phyloP scores from a whole-genome alignment of 2,797 vertebrate genomes.

The Sternotherus odoratus region DNA sequence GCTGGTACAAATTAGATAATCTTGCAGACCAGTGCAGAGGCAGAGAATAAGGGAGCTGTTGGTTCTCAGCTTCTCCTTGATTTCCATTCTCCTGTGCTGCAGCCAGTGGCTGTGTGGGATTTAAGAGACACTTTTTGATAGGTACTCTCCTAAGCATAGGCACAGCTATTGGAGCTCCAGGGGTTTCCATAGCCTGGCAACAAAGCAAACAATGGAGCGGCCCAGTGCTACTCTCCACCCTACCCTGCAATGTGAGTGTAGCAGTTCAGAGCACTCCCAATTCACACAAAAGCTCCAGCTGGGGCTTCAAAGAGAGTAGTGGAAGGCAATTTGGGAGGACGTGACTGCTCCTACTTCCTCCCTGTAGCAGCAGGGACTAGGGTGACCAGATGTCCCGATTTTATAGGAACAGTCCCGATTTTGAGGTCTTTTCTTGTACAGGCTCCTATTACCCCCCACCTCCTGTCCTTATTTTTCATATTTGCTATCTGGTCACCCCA shows the following conservation, averaged over 20 bases:
- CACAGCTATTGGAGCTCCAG: background rate
- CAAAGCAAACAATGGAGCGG: background rate
- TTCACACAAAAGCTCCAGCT: background rate
- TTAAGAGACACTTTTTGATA: background rate
- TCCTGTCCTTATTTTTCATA: no score
- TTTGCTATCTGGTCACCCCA: background rate
- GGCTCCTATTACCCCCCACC: no score
- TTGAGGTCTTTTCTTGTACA: no score
- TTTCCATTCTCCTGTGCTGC: background rate
- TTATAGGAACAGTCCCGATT: no score
- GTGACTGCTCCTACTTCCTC: background rate
- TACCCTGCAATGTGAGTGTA: background rate
- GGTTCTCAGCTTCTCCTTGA: background rate
- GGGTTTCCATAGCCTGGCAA: rapidly evolving
- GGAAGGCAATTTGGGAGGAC: background rate
- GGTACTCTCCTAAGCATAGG: background rate
- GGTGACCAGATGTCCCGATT: no score
- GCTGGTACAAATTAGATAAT: rapidly evolving
- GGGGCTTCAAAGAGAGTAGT: background rate
- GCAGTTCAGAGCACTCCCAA: background rate
- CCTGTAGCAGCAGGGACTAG: background rate
- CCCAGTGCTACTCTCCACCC: background rate
- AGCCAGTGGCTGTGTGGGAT: background rate
- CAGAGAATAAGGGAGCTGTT: rapidly evolving
- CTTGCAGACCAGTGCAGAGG: background rate